phyloP scores from a whole-genome alignment of 2,888 invertebrate genomes.

The Melanophora roralis region DNA sequence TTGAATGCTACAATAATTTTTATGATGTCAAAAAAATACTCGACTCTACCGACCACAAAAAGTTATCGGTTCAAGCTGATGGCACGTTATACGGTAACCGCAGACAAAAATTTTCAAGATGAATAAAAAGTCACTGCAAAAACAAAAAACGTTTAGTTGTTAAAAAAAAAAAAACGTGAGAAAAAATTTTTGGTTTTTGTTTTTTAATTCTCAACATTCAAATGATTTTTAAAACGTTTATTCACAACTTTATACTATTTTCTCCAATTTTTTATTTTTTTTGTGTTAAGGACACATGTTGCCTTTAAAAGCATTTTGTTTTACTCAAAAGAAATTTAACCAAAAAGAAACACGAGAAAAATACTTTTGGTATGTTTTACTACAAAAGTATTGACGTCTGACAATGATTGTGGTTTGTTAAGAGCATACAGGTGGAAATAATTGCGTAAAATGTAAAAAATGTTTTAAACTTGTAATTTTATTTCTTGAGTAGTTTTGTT shows the following conservation, averaged over 20 bases:
- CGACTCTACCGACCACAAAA: not conserved
- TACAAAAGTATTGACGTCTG: not conserved
- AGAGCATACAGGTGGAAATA: conserved; percentile 22
- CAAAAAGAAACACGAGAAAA: no score
- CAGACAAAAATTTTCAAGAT: conserved; percentile 31
- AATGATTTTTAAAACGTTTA: not conserved
- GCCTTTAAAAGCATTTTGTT: not conserved
- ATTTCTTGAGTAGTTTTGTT: not conserved
- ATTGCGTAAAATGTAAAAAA: conserved; percentile 8
- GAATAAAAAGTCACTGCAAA: not conserved
- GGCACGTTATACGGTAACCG: conserved; percentile 30
- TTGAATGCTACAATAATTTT: not conserved
- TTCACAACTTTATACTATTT: not conserved
- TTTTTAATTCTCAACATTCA: conserved; percentile 5
- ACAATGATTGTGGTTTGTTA: conserved; percentile 16
- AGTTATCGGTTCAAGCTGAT: conserved; percentile 11
- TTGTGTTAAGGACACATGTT: not conserved
- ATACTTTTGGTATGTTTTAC: not conserved
- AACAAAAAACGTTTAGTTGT: not conserved
- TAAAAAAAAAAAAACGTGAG: not conserved
- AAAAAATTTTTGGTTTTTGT: conserved; percentile 6
- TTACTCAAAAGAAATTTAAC: no score
- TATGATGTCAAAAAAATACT: no score
- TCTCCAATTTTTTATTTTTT: not conserved
- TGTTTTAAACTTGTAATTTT: not conserved